A percentile compares a stretch with the other conserved stretches of the same genome.
Conservation (phyloP, 2,797 vertebrate species). For the Chloroceryle amazona region DNA sequence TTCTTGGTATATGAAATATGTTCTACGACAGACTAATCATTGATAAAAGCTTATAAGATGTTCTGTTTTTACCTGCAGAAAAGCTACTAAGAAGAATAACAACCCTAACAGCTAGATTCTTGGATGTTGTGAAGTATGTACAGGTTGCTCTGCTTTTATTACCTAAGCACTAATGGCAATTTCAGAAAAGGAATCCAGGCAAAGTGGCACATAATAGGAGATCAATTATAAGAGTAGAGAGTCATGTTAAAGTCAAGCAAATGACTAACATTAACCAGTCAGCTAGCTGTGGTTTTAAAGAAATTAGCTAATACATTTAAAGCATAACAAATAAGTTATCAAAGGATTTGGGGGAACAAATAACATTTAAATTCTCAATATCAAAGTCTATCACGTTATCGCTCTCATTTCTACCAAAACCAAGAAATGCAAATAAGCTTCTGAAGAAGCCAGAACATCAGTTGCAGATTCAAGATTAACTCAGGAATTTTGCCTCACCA, state of each 20-base stretch:
- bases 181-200: constrained; percentile 56
- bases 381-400: neutral
- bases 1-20: neutral
- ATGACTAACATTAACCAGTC: neutral
- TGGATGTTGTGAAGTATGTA: neutral
- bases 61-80: constrained; percentile 14
- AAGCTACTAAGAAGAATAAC: neutral
- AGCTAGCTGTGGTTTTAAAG: neutral
- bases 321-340: neutral
- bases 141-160: constrained; percentile 50
- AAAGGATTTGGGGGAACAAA: neutral
- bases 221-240: constrained; percentile 14
- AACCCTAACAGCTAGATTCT: constrained; percentile 6
- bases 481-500: neutral
- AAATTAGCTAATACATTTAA: neutral
- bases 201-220: constrained; percentile 14
- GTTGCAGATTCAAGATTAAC: neutral
- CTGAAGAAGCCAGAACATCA: neutral
- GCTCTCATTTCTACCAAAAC: neutral
- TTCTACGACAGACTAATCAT: constrained; percentile 8
- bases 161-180: constrained; percentile 42
- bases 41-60: constrained; percentile 43
- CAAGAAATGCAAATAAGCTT: neutral
- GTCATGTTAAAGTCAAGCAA: neutral
- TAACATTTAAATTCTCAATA: neutral